A percentile compares a stretch with the other conserved stretches of the same genome.
These are phyloP conservation scores for Nymphicus hollandicus DNA, from an alignment of 2,113 vertebrate species.

Conservation along the genomic window DNA sequence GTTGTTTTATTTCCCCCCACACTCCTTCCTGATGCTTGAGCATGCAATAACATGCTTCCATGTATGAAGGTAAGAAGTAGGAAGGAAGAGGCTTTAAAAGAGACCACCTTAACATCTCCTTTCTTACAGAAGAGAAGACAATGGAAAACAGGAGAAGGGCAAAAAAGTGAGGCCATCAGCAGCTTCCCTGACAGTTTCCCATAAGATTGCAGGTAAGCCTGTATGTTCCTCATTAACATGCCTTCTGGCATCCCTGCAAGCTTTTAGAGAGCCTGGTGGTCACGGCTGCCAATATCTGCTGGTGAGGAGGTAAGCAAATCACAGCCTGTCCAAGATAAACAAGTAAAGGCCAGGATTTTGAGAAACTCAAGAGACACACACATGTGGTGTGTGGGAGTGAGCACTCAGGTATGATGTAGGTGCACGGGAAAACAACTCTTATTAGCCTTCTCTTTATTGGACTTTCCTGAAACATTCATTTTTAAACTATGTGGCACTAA, in stretches of 20 bases:
- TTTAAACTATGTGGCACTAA: not conserved
- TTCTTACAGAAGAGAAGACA: not conserved
- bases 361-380: not conserved
- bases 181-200: not conserved
- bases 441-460: not conserved
- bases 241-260: not conserved
- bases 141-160: not conserved
- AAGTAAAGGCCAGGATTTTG: not conserved
- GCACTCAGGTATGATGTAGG: not conserved
- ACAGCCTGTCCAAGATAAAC: not conserved
- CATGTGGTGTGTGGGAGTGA: rapidly evolving
- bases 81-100: not conserved
- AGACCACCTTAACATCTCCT: not conserved
- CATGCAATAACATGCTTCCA: not conserved
- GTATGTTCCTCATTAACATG: not conserved
- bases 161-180: not conserved
- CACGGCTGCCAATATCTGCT: not conserved
- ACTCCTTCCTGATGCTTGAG: not conserved
- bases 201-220: not conserved
- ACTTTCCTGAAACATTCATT: not conserved
- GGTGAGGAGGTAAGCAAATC: not conserved
- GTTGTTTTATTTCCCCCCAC: not conserved
- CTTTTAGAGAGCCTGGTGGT: not conserved
- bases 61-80: not conserved
- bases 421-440: not conserved